Base-by-base conservation (phyloP, 2,113 vertebrate species). In the Pycnonotus jocosus region DNA sequence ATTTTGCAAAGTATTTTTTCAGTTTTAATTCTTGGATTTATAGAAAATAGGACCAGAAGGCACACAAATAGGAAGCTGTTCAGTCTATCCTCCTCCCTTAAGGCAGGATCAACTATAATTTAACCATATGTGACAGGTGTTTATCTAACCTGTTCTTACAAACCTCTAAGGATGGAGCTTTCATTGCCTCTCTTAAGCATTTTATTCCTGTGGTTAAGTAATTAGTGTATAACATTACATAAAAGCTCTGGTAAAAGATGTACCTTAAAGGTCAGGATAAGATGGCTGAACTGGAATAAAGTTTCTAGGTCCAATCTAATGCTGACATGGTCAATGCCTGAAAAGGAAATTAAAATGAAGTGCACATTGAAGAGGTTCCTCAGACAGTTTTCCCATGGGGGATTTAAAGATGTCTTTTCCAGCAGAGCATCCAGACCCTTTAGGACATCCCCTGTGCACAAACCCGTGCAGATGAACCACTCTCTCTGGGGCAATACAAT, bases 181-280 rank as follows among this genome's bases (percentile, higher is more conserved):
- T 88, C 88, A 86, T 35, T 95, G 88, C 88, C 57, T 93, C 64
- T 93, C 82, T 84, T 84, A 93, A 92, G 88, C 88, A 86, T 81
- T 97, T 93, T 94, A 86, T 81, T 92, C 90, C 68, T 74, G 86
- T 78, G 91, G 72, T 86, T 88, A 95, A 87, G 42, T 80, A 93
- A 95, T 92, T 87, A 84, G 56, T 61, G 65, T 77, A 71, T 70
- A 86, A 74, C 25, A 30, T 90, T 86, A 88, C 79, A 71, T 90
- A 84, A 94, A 94, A 82, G 42, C 12, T 92, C 27, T 62, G 31
- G 58, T 78, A 83, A 81, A 58, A 69, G 9, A 61, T 7, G 23
- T 98, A 99, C 99, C 99, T 99, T 99, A 94, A 99, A 99, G 53
- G 98, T 99, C 95, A 99, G 97, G 70, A 99, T 98, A 72, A 99